Evolutionary conservation across 1,140 invertebrate genomes (phyloP).

Genomic region (Venturia canescens): DNA sequence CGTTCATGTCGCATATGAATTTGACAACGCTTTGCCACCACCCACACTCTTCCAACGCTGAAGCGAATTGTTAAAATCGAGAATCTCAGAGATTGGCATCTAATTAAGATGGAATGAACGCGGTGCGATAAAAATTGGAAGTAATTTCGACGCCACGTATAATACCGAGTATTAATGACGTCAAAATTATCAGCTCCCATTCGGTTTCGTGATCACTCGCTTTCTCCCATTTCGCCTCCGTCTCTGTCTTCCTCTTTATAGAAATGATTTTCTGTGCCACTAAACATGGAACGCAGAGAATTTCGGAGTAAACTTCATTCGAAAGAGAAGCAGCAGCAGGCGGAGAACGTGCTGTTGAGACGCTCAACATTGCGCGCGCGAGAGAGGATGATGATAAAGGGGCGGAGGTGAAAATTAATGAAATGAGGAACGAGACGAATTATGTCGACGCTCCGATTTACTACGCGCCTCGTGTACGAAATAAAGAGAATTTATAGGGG

Average conservation of each 20-base stretch:
- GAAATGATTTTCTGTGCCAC: neutral
- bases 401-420: neutral
- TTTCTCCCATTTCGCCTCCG: neutral
- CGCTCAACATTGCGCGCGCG: neutral
- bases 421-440: conserved; percentile 15
- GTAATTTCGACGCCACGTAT: too few relatives aligned
- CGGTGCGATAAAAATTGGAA: too few relatives aligned
- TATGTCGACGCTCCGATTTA: conserved; percentile 27
- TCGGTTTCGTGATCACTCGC: too few relatives aligned
- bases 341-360: neutral
- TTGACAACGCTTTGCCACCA: too few relatives aligned
- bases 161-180: too few relatives aligned
- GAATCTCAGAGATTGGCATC: too few relatives aligned
- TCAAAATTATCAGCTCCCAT: too few relatives aligned
- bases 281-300: conserved; percentile 5
- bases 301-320: neutral
- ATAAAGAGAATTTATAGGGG: conserved; percentile 38
- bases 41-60: too few relatives aligned
- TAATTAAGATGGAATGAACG: too few relatives aligned
- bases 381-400: too few relatives aligned
- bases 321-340: conserved; percentile 8
- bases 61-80: too few relatives aligned
- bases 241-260: neutral
- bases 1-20: too few relatives aligned
- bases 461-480: conserved; percentile 5